These are phyloP conservation scores for Sinopyrophorus schimmeli DNA, from an alignment of 2,888 invertebrate species.

Conservation along the genomic window DNA sequence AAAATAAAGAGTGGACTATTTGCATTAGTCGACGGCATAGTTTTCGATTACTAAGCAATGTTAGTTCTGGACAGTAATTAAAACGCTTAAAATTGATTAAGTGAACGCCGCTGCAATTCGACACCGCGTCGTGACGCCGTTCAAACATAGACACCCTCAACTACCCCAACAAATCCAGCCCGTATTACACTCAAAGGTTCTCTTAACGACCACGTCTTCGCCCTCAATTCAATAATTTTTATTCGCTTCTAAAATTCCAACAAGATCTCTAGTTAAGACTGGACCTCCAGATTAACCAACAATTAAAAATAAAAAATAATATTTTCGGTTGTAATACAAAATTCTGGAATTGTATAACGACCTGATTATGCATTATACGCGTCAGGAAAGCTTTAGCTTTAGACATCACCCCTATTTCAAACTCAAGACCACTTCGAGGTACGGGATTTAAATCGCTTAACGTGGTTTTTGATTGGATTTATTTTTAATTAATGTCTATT, in stretches of 20 bases:
- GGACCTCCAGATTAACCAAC: too few relatives aligned
- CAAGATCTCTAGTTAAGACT: too few relatives aligned
- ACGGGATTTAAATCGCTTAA: conserved; percentile 32
- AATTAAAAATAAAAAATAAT: too few relatives aligned
- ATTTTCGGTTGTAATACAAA: too few relatives aligned
- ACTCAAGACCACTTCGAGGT: conserved; percentile 28
- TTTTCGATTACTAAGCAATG: conserved; percentile 30
- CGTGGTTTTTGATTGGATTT: conserved; percentile 42
- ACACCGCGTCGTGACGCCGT: conserved; percentile 29
- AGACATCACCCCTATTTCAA: conserved; percentile 31
- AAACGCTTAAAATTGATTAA: conserved; percentile 34
- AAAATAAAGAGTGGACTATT: too few relatives aligned
- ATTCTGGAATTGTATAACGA: conserved; percentile 12
- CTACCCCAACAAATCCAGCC: conserved; percentile 22
- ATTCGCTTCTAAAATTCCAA: too few relatives aligned
- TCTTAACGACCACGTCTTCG: too few relatives aligned
- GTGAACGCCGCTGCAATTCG: conserved; percentile 31
- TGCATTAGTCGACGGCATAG: neutral
- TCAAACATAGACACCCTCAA: conserved; percentile 34
- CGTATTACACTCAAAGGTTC: conserved; percentile 22
- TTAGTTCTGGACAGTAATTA: conserved; percentile 34
- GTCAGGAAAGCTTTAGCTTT: conserved; percentile 26
- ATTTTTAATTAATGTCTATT: conserved; percentile 45
- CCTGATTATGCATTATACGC: conserved; percentile 18
- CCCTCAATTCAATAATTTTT: too few relatives aligned